Evolutionary conservation across 2,888 invertebrate species (phyloP), one percentile per base, ranked within the genome.

Genomic region (Mimas tiliae): DNA sequence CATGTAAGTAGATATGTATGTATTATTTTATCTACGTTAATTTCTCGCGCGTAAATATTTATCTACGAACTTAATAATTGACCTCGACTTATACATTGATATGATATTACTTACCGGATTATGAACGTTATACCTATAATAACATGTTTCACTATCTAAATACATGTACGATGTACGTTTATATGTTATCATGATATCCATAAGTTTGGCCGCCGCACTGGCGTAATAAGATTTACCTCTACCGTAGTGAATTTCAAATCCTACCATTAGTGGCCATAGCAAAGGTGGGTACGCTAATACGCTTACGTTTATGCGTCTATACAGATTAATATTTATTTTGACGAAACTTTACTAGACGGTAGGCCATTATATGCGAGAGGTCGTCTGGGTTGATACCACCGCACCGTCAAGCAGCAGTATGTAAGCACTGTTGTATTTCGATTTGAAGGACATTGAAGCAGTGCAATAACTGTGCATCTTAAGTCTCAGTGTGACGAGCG

Each of bases 261-360:
- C 38, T 38, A 19, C 58, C 58, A 58, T 58, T 58, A 58, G 58
- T 58, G 42, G 38, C 12, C 42, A 58, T 42, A 42, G 19, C 42
- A 58, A 58, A 58, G 58, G n/a, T n/a, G n/a, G n/a, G 58, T 58
- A 58, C 58, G 42, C 42, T 58, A 58, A 58, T 58, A 21, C 58
- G 38, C 58, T 58, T 58, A 58, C 58, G 42, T 58, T 42, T 42
- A 58, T 58, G 19, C 16, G 19, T 53, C 62, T 68, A 65, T 51
- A 67, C 33, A 47, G 67, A 58, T 67, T 33, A 66, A 51, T 64
- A 58, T 69, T 63, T 67, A 68, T 67, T 70, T 55, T 19, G 16
- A 16, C 6, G 11, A 6, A 42, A 58, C 12, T 38, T 19, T 11
- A 12, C 6, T 14, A 34, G 33, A 55, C 4, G 38, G 1, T 8